These are phyloP conservation scores for Dendrolimus kikuchii DNA, from an alignment of 1,140 invertebrate genomes.

Conservation along the genomic window DNA sequence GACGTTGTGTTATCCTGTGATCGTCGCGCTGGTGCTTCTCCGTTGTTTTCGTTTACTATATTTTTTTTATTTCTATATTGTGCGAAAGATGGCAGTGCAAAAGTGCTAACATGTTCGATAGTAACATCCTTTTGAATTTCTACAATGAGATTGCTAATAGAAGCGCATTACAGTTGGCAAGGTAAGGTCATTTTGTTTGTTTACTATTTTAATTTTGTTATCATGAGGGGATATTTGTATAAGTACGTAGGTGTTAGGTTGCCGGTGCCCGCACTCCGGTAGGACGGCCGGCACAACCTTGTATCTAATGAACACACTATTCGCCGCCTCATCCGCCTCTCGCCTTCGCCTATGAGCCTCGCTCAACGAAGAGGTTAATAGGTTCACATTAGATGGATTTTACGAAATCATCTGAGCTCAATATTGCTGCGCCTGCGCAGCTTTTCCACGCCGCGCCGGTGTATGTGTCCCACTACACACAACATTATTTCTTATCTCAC, in stretches of 20 bases:
- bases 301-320: constrained; percentile 61
- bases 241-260: constrained; percentile 27
- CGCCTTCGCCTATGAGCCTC: constrained; percentile 65
- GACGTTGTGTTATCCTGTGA: constrained; percentile 67
- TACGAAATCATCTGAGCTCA: constrained; percentile 61
- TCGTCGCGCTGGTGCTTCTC: constrained; percentile 57
- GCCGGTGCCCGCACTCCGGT: constrained; percentile 19
- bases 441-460: constrained; percentile 56
- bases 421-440: constrained; percentile 47
- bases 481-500: background rate
- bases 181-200: constrained; percentile 60
- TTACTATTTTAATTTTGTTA: constrained; percentile 53
- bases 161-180: constrained; percentile 69
- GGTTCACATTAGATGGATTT: constrained; percentile 70
- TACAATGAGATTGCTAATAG: constrained; percentile 70
- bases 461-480: constrained; percentile 30
- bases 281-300: constrained; percentile 56
- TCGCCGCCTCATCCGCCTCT: constrained; percentile 62
- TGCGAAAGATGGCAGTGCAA: constrained; percentile 67
- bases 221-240: constrained; percentile 22
- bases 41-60: constrained; percentile 61
- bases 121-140: constrained; percentile 64
- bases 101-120: constrained; percentile 70
- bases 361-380: constrained; percentile 67
- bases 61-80: constrained; percentile 43